phyloP scores from a whole-genome alignment of 2,113 vertebrate genomes.

The Porphyrio hochstetteri region DNA sequence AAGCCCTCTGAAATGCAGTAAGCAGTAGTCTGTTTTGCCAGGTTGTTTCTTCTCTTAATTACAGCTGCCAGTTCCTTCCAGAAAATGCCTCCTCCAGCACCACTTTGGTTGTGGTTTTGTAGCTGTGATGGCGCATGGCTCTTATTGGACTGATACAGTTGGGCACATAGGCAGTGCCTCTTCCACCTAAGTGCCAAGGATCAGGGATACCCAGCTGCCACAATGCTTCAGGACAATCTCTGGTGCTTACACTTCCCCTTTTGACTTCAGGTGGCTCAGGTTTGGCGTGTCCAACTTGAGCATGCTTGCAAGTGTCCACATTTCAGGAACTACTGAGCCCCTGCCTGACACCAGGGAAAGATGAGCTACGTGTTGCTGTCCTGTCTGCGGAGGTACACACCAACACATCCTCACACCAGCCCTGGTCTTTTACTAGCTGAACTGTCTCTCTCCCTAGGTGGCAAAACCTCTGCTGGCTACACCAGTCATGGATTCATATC shows the following conservation, averaged over 20 bases:
- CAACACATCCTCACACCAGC: no score
- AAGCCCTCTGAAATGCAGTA: neutral
- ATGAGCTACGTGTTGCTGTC: neutral
- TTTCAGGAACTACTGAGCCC: neutral
- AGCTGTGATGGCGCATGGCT: neutral
- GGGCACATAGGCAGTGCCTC: neutral
- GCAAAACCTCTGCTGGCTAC: constrained; percentile 66
- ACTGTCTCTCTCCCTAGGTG: constrained; percentile 52
- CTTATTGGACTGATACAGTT: neutral
- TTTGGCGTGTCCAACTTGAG: neutral
- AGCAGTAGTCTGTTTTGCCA: neutral
- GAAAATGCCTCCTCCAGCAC: neutral
- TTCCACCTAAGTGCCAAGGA: neutral
- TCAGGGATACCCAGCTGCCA: neutral
- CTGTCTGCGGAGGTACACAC: fast-evolving
- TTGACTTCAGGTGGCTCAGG: neutral
- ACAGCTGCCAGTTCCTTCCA: neutral
- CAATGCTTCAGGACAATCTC: neutral
- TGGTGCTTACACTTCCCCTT: neutral
- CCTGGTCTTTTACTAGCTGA: neutral
- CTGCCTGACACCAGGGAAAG: neutral
- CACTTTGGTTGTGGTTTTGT: neutral
- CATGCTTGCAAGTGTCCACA: neutral
- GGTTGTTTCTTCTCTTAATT: neutral
- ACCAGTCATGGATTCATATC: constrained; percentile 72